Conservation (phyloP, 2,113 vertebrate species). For the Abramis brama region DNA sequence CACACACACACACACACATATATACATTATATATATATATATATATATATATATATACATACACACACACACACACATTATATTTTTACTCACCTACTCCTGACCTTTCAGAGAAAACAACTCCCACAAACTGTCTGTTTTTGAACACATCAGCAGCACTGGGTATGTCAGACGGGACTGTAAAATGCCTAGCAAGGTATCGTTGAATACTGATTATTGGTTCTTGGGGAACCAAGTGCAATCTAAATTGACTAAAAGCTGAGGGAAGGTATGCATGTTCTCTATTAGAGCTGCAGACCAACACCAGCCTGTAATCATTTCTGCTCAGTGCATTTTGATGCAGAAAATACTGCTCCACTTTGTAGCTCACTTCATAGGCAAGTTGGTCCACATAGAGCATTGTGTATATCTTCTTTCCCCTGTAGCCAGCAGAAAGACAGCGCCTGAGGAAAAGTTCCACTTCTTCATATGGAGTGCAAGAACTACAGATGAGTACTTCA, state of each 20-base stretch:
- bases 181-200: slow-evolving; percentile 84
- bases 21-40: too few species aligned
- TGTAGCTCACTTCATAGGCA: slow-evolving; percentile 86
- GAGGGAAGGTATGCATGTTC: slow-evolving; percentile 90
- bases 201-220: slow-evolving; percentile 68
- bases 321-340: slow-evolving; percentile 68
- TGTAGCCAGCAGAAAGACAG: slow-evolving; percentile 77
- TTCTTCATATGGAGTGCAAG: slow-evolving; percentile 82
- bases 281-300: slow-evolving; percentile 85
- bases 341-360: slow-evolving; percentile 83
- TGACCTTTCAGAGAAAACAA: slow-evolving; percentile 86
- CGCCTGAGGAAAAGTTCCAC: slow-evolving; percentile 88
- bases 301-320: slow-evolving; percentile 79
- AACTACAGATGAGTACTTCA: slow-evolving; percentile 88
- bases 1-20: too few species aligned
- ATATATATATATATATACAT: too few species aligned
- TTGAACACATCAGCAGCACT: slow-evolving; percentile 84
- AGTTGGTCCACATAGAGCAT: slow-evolving; percentile 87
- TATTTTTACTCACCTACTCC: slow-evolving; percentile 84
- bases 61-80: too few species aligned
- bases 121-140: slow-evolving; percentile 80
- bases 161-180: slow-evolving; percentile 57
- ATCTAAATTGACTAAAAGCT: slow-evolving; percentile 86
- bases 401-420: slow-evolving; percentile 81
- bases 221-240: slow-evolving; percentile 84